Base-by-base conservation (phyloP, 2,888 invertebrate genomes). In the Agriopis aurantiaria region DNA sequence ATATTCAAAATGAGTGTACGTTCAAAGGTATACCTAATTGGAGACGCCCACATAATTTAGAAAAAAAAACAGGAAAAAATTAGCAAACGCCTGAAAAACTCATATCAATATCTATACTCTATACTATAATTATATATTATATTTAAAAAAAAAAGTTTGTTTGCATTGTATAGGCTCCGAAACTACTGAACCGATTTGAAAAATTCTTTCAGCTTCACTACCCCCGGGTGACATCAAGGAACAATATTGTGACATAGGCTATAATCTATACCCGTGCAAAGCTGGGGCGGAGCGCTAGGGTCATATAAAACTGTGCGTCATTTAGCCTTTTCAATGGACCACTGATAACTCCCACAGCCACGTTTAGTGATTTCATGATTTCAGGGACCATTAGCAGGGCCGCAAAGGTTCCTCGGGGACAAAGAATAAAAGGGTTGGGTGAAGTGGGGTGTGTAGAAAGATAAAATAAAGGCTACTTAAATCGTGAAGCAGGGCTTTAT, bases 351-450 rank as follows among this genome's bases (percentile, higher is more conserved):
- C 53, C 49, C 67, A 41, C 17, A 40, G 52, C 43, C 14, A 46
- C 59, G 58, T 63, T 68, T 52, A 68, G 58, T 59, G 59, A 46
- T 59, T 63, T 55, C 46, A 63, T 55, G 46, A 55, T 64, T 63
- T 64, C 58, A 59, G 58, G 55, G 64, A 64, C 60, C 53, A 33
- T 60, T 52, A 12, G 46, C 45, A 58, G 52, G 46, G n/a, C 48
- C 63, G 23, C 58, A 49, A 61, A 14, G 60, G 48, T n/a, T 51
- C 69, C 45, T 65, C 40, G 12, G 69, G 64, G 69, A 65, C 65
- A 41, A 59, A 45, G n/a, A 55, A 69, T 49, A 64, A 65, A 69
- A 69, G 61, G 69, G 69, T 60, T 43, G 59, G 41, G 65, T 64
- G 33, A 68, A 68, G 51, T 61, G 69, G 65, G 43, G 64, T 65